Base-by-base conservation (phyloP, 2,888 invertebrate species). In the Hirtodrosophila trivittata region DNA sequence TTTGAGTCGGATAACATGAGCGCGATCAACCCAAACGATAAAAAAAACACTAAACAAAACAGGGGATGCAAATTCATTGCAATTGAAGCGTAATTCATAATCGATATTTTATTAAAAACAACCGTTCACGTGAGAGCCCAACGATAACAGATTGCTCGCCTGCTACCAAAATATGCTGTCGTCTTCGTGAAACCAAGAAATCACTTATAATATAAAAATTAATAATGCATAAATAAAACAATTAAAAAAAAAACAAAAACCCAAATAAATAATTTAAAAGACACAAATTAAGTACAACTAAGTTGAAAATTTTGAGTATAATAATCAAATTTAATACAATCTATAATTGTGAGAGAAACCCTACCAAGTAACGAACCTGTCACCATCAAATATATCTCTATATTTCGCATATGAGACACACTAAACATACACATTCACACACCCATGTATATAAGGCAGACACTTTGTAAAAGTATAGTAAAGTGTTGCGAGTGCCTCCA, bases 391-490 rank as follows among this genome's bases (percentile, higher is more conserved):
- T 49, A n/a, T 50, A 9, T 46, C 14, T 56, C n/a, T 38, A 55
- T 50, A 37, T 39, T 35, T 38, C 39, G 21, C 32, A 26, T 58
- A 43, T 52, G 16, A 51, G 26, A 49, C 43, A 59, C 18, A 62
- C 37, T 49, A 60, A 14, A 59, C 28, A 50, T 37, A 57, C 52
- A 60, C 16, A 45, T 49, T 55, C 52, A 66, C 51, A 51, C 56
- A 65, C 50, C 59, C 58, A 33, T 33, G 39, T 35, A 32, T 35
- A 46, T 10, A 46, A 39, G 18, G 28, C 30, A 60, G 8, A 41
- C 42, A 59, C 56, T 67, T 59, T 80, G 83, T 83, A 81, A 80
- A 80, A 83, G 80, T 81, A 81, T 81, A 80, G 80, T 81, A 81
- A 81, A 70, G 80, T 81, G 83, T 81, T 81, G 75, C 83, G 74